Evolutionary conservation across 2,888 invertebrate genomes (phyloP), one percentile per base, ranked within the genome.

Genomic region (Patella ulyssiponensis): DNA sequence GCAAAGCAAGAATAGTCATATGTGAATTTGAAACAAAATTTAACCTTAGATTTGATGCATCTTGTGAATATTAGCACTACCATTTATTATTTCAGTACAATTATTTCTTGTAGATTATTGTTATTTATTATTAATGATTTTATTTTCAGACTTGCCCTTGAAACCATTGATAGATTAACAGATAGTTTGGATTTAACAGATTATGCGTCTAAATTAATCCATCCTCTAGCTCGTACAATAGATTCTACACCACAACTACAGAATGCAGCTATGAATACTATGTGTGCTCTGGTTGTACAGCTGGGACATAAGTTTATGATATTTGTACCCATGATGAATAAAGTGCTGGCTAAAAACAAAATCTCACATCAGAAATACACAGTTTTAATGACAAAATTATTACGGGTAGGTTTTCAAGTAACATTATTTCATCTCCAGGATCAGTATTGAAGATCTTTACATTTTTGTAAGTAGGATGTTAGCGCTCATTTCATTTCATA

Each of bases 141-240:
- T 11, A 14, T 20, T 80, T 76, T 11, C 82, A 91, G 91, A 80
- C 91, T 91, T 77, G 94, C 94, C 20, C 86, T 94, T 79, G 93
- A 94, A 86, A 98, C 98, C 0, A 95, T 99, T 1, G 97, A 97
- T 89, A 95, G 96, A 83, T 93, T 99, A 20, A 96, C 97, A 0
- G 96, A 97, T 88, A 95, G 95, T 5, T 93, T 99, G 73, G 97
- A 98, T 91, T 96, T 99, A 86, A 96, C 96, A 4, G 98, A 98
- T 91, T 95, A 96, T 89, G 95, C 96, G 0, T 97, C 98, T 0
- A 94, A 97, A 81, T 97, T 99, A 80, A 95, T 99, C 80, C 99
- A 99, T 92, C 97, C 98, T 0, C 92, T 99, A 82, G 96, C 98
- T 0, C 93, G 98, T 76, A 96, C 96, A 3, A 93, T 99, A 81